Evolutionary conservation across 1,140 invertebrate species (phyloP), one percentile per base, ranked within the genome.

Genomic region (Aphidius gifuensis): DNA sequence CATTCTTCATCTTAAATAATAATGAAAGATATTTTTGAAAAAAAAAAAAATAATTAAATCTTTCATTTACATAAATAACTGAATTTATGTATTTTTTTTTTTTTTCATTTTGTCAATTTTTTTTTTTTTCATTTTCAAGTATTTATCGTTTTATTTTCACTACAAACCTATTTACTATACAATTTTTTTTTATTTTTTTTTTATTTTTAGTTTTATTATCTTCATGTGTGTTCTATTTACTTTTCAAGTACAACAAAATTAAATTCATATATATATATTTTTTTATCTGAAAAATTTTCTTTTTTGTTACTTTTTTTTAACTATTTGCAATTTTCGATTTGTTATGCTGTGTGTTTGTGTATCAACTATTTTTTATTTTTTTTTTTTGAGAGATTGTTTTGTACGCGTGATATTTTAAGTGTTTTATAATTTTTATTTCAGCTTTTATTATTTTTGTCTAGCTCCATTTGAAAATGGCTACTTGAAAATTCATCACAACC

Each of bases 131-230:
- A 48, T 67, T 61, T 58, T 61, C 49, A 58, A 59, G 65, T 51
- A 59, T 69, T 69, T 65, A 74, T 69, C 68, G 58, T 71, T 74
- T 75, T 77, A 77, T 75, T 78, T 70, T 69, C 71, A 65, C 71
- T 72, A 69, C 68, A 74, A 60, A 69, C 63, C 74, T 77, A 75
- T 68, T 71, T 69, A 68, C 68, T 77, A 78, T 77, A 77, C 75
- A 78, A 71, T 74, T 66, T 75, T 64, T 58, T 70, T 62, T 69
- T 65, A 58, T 62, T 66, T 57, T 50, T 21, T 60, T 61, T 53
- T 46, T 3, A 32, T 3, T 32, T 32, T 32, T 32, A 32, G 4
- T 32, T 32, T 32, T 32, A 32, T 32, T 32, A 16, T 16, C 16
- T 32, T 3, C 4, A 32, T 32, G 2, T 32, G 23, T 58, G 16